Conservation (phyloP, 2,797 vertebrate genomes). For the Coendou prehensilis region DNA sequence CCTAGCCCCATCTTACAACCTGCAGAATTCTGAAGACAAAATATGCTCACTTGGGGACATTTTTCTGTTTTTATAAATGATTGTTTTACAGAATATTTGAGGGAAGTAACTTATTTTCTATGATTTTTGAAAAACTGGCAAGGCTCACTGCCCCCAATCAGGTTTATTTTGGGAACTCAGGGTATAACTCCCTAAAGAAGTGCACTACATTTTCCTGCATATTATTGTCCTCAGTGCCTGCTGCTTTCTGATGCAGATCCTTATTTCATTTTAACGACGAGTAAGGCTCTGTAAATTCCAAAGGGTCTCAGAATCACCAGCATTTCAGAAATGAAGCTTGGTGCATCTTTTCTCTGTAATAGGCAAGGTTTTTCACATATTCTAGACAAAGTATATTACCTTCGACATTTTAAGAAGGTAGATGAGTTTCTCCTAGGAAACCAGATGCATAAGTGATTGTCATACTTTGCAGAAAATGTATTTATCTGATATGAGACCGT, state of each 20-base stretch:
- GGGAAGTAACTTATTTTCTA: constrained; percentile 46
- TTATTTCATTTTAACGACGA: constrained; percentile 68
- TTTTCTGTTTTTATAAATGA: neutral
- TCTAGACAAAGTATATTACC: constrained; percentile 22
- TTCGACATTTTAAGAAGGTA: constrained; percentile 53
- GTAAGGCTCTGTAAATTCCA: constrained; percentile 71
- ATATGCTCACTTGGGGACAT: neutral
- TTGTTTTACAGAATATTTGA: constrained; percentile 36
- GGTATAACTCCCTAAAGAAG: constrained; percentile 40
- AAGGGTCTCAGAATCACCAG: constrained; percentile 54
- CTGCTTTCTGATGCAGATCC: constrained; percentile 23
- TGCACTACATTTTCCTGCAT: neutral
- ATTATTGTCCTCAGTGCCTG: constrained; percentile 16
- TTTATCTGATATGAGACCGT: neutral
- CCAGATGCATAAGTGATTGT: neutral
- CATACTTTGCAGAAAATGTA: neutral
- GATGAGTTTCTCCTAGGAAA: constrained; percentile 28
- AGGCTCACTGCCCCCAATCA: neutral
- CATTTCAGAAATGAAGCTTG: constrained; percentile 58
- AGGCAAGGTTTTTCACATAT: constrained; percentile 10
- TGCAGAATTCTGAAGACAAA: constrained; percentile 24
- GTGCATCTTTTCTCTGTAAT: constrained; percentile 18
- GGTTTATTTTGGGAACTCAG: constrained; percentile 49
- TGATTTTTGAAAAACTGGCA: constrained; percentile 40
- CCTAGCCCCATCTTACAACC: neutral